Base-by-base conservation (phyloP, 2,797 vertebrate species). In the Hylomyscus alleni region DNA sequence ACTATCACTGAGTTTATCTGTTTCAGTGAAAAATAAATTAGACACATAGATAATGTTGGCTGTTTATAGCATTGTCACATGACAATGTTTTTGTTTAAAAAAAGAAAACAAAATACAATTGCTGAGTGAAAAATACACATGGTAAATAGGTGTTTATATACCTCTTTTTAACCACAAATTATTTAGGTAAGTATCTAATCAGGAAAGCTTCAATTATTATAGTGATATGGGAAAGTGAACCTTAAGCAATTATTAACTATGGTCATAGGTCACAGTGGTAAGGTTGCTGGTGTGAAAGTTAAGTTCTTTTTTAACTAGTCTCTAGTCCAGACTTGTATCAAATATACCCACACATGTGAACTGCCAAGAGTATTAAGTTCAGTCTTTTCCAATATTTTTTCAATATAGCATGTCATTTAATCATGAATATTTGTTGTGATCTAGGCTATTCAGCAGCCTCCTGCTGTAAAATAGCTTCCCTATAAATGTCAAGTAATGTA, bases 401-500 rank as follows among this genome's bases (percentile, higher is more conserved):
- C 12, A 96, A 97, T 96, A 92, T 97, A 90, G 58, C 69, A 37
- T 97, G 97, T 97, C 98, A 98, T 92, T 85, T 95, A 98, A 97
- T 97, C 95, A 92, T 91, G 97, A 97, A 96, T 97, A 97, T 98
- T 98, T 98, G 97, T 98, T 98, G 96, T 98, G 97, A 98, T 98
- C 98, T 96, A 96, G 94, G 96, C 97, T 98, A 40, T 96, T 98
- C 96, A 98, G 96, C 98, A 97, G 94, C 95, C 80, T 91, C 62
- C 95, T 98, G 93, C 95, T 97, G 62, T 98, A 97, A 98, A 98
- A 98, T 95, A 97, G 90, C 94, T 98, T 95, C 92, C 96, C 77
- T 76, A 92, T 98, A 98, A 97, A 98, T 98, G 98, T 97, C 98
- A 98, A 98, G 97, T 94, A 96, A 97, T 95, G 88, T 97, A 98